phyloP scores from a whole-genome alignment of 2,113 vertebrate species.

The Hippopotamus amphibius region DNA sequence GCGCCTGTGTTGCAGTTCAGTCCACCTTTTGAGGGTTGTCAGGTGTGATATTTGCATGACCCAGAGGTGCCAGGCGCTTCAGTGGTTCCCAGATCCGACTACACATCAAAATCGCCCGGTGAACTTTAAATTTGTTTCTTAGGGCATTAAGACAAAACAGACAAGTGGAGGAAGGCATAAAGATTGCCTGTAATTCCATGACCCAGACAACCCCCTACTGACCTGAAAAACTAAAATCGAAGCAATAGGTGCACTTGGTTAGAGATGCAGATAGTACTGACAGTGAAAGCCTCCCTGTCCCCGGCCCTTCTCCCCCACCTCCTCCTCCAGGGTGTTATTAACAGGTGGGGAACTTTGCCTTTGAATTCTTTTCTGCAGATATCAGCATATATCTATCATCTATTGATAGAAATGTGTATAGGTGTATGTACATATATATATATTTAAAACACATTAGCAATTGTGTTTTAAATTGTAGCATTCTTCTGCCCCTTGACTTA shows the following conservation, averaged over 20 bases:
- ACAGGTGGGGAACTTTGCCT: neutral
- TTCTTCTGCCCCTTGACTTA: neutral
- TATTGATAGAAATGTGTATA: neutral
- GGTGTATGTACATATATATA: neutral
- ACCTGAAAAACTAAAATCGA: neutral
- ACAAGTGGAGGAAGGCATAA: neutral
- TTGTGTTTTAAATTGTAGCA: constrained; percentile 32
- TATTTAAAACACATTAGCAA: neutral
- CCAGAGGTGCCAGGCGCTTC: neutral
- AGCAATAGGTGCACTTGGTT: neutral
- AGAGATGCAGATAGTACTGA: neutral
- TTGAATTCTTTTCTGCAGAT: neutral
- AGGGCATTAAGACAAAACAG: neutral
- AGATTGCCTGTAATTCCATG: neutral
- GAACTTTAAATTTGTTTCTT: neutral
- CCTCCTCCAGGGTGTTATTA: neutral
- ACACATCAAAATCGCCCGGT: neutral
- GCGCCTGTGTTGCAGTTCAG: neutral
- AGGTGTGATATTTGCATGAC: neutral
- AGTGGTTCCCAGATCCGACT: neutral
- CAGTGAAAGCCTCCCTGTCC: neutral
- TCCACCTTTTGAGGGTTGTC: neutral
- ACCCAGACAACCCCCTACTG: neutral
- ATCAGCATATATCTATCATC: neutral
- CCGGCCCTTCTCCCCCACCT: neutral